These are phyloP conservation scores for Xiphorhynchus erythropygius DNA, from an alignment of 2,797 vertebrate genomes.

Conservation along the genomic window DNA sequence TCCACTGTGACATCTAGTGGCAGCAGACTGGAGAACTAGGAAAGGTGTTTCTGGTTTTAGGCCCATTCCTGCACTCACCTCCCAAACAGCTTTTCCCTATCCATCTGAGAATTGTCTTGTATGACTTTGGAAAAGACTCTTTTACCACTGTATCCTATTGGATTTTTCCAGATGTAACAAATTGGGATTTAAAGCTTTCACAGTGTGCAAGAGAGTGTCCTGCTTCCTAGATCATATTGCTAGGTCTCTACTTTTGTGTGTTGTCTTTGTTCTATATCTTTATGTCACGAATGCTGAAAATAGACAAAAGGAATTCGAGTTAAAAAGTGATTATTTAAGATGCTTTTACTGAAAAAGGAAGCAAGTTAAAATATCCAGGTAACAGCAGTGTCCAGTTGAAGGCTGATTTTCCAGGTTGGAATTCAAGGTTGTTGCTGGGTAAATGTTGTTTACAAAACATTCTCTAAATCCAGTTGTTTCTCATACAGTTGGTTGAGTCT, in stretches of 20 bases:
- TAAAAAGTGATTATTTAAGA: neutral
- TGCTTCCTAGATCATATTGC: fast-evolving
- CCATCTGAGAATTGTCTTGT: fast-evolving
- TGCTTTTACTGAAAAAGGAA: neutral
- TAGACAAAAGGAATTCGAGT: neutral
- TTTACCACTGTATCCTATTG: neutral
- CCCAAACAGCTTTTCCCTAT: neutral
- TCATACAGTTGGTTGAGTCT: neutral
- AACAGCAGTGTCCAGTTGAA: neutral
- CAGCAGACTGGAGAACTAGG: neutral
- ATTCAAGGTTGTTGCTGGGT: neutral
- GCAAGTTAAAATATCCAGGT: neutral
- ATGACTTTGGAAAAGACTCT: neutral
- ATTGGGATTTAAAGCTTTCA: neutral
- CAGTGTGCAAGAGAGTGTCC: fast-evolving
- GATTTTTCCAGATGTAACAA: neutral
- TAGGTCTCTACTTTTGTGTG: no score
- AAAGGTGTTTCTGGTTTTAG: fast-evolving
- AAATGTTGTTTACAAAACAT: neutral
- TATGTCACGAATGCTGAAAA: neutral
- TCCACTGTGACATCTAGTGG: slow-evolving; percentile 56
- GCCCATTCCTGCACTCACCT: neutral
- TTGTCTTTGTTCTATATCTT: neutral
- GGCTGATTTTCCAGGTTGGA: neutral
- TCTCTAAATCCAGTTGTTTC: neutral